Evolutionary conservation across 1,140 invertebrate species (phyloP).

Genomic region (Drosophila bocqueti): DNA sequence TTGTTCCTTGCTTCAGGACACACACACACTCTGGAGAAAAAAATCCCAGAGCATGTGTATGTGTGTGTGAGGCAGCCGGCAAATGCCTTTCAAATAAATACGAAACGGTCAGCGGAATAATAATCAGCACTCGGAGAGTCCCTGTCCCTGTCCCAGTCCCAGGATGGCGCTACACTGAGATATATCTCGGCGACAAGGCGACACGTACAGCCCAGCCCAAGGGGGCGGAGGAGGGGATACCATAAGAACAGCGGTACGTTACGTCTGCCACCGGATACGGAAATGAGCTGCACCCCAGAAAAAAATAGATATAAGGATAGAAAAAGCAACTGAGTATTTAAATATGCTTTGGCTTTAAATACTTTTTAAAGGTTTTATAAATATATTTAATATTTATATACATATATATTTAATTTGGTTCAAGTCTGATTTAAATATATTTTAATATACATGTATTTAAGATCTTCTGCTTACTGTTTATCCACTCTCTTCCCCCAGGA

Average conservation of each 20-base stretch:
- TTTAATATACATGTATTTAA: neutral
- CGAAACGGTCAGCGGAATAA: slow-evolving; percentile 82
- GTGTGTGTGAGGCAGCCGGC: slow-evolving; percentile 46
- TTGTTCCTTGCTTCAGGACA: slow-evolving; percentile 53
- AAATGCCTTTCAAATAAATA: slow-evolving; percentile 84
- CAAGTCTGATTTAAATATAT: neutral
- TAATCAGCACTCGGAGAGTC: slow-evolving; percentile 63
- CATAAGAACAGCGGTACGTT: slow-evolving; percentile 56
- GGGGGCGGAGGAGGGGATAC: slow-evolving; percentile 2
- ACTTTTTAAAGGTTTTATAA: neutral
- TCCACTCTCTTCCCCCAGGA: too few species aligned
- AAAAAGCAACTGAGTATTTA: neutral
- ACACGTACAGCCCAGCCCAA: slow-evolving; percentile 60
- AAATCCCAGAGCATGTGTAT: slow-evolving; percentile 16
- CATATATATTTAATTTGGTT: too few species aligned
- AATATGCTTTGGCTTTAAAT: neutral
- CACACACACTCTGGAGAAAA: slow-evolving; percentile 2
- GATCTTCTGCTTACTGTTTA: too few species aligned
- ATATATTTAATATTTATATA: too few species aligned
- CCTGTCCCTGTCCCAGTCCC: neutral
- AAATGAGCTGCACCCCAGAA: slow-evolving; percentile 32
- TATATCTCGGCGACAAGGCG: slow-evolving; percentile 61
- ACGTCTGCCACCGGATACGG: slow-evolving; percentile 60
- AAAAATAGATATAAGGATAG: neutral
- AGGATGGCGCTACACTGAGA: slow-evolving; percentile 34